Base-by-base conservation (phyloP, 1,140 invertebrate species). In the Rhagoletis zephyria region DNA sequence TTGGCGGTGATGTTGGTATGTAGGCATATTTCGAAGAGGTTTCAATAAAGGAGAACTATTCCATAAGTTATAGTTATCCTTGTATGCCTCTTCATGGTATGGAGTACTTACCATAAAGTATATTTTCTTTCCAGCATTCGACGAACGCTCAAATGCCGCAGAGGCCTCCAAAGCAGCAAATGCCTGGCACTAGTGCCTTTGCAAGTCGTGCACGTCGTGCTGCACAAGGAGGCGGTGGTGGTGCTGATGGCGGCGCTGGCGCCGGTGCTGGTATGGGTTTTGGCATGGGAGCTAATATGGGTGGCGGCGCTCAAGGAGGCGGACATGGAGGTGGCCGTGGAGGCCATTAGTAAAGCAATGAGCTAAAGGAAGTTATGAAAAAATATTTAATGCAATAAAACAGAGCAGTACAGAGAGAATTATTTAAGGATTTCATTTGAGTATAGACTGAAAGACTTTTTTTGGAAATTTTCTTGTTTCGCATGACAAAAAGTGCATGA, bases 201-300 rank as follows among this genome's bases (percentile, higher is more conserved):
- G 48, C 3, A 5, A 42, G n/a, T 19, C 74, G 74, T 3, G n/a
- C 48, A 3, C 74, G 74, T 56, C 74, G 74, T 51, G n/a, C 74
- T 12, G 74, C 74, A 81, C 48, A 81, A 81, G 74, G 74, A 5
- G 48, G 48, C 4, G 48, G 48, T 12, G 74, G 74, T 14, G 74
- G 74, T 10, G 74, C 16, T n/a, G 45, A 16, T 4, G 74, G n/a
- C 1, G 48, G 74, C 3, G 74, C 16, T 56, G 74, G 74, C 3
- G 74, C 74, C 1, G 45, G 74, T 10, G 74, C n/a, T 2, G 74
- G 74, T 9, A 81, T 81, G 51, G 74, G 74, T 16, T 81, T 81
- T 56, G 74, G 74, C 10, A 81, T 81, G 74, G 74, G 74, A 19
- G 74, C 48, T 81, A 81, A 81, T 12, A 81, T 81, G 85, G 85